Evolutionary conservation across 1,140 invertebrate species (phyloP), one percentile per base, ranked within the genome.

Genomic region (Papilio polytes): DNA sequence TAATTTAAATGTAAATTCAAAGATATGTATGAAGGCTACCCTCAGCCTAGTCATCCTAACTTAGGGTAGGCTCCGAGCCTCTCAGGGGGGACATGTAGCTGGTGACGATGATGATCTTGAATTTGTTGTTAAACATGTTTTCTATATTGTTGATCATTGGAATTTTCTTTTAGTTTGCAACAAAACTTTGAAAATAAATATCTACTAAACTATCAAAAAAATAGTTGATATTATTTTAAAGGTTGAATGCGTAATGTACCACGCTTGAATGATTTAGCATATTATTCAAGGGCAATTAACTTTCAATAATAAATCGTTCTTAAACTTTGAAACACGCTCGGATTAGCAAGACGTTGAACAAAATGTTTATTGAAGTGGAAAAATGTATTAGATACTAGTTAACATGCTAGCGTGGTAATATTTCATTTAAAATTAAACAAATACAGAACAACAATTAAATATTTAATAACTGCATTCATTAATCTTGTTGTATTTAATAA

Each of bases 401-500:
- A 3, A 13, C 22, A 3, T n/a, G 12, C 22, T 6, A 13, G 9
- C 22, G 13, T 7, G 9, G 22, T 31, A 1, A 63, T 22, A 63
- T 26, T 63, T 31, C 9, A 63, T 26, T 26, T 7, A 63, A 63
- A 63, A 26, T 59, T 1, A 10, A 59, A 63, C 20, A 63, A 63
- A 26, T 13, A 63, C 12, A 63, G 9, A 4, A 26, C 9, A 26
- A 63, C 10, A 63, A 63, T 26, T 1, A 1, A 22, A 9, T 63
- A 22, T 63, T 63, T 63, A 63, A 63, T 63, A 63, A 26, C 20
- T 22, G 12, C 56, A 63, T 22, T 63, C 59, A 63, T 63, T 12
- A 26, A 63, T 63, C 59, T 26, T 63, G 4, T 63, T 13, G 59
- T 63, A 63, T 63, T 63, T 63, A 63, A 63, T 63, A 63, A 63